Base-by-base conservation (phyloP, 2,888 invertebrate genomes). In the Tipula helvola region DNA sequence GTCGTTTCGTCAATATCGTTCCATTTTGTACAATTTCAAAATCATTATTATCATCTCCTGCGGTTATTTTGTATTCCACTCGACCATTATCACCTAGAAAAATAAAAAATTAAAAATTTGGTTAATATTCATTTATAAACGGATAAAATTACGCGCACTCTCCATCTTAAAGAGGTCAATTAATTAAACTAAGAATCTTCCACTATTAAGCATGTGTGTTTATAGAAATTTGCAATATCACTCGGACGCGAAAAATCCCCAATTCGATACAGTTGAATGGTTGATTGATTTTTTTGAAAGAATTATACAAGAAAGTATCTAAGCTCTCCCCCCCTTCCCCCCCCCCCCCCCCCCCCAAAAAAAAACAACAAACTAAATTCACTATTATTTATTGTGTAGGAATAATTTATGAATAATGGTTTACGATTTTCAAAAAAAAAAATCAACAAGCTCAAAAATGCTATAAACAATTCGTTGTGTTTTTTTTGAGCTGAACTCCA, bases 1-100 rank as follows among this genome's bases (percentile, higher is more conserved):
- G 90, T 88, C 93, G 94, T 87, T 93, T 93, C 4, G 97, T 97
- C 90, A 93, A 94, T 88, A 98, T 95, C 16, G 96, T 97, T 86
- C 98, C 98, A 90, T 97, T 98, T 88, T 94, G 91, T 36, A 94
- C 93, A 89, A 98, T 97, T 88, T 92, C 93, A 91, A 98, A 98
- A 90, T 96, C 96, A 47, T 93, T 93, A 86, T 93, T 93, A 86
- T 96, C 96, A 90, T 97, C 96, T 86, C 98, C 97, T 83, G 95
- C 94, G 85, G 95, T 94, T 89, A 98, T 96, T 88, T 94, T 94
- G 92, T 97, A 98, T 83, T 93, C 92, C 86, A 98, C 94, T 89
- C 94, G 94, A 13, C 97, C 97, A 92, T 98, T 98, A 89, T 95
- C 93, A 88, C 96, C 97, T 97, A 93, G 7, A 92, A 90, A 89